phyloP scores from a whole-genome alignment of 2,888 invertebrate genomes.

The Dryococelus australis region DNA sequence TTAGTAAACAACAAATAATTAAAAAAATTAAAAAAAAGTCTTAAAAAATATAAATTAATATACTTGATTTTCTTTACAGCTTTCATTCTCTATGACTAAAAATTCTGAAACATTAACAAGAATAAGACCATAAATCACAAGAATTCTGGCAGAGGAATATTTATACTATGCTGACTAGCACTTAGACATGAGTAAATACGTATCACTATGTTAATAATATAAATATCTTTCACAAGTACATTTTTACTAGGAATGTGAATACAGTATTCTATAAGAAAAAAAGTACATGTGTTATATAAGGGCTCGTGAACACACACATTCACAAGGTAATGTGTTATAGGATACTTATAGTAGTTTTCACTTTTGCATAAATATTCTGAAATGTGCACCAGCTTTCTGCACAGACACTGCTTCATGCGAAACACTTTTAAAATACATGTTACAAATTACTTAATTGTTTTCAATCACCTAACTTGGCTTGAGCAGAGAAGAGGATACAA shows the following conservation, averaged over 20 bases:
- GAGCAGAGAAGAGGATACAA: too few relatives aligned
- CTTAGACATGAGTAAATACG: neutral
- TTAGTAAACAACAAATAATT: too few relatives aligned
- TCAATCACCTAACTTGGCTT: too few relatives aligned
- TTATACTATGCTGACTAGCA: neutral
- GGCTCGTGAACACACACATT: neutral
- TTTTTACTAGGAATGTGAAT: neutral
- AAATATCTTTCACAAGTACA: neutral
- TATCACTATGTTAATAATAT: neutral
- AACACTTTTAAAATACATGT: neutral
- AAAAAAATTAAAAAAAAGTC: neutral
- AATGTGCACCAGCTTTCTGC: constrained; percentile 30
- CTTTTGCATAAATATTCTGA: neutral
- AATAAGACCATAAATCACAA: neutral
- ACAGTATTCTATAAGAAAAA: neutral
- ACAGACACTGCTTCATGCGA: constrained; percentile 25
- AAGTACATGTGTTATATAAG: neutral
- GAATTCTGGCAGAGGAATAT: neutral
- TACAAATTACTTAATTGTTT: neutral
- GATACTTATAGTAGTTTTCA: neutral
- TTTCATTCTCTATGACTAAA: neutral
- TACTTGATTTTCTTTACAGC: neutral
- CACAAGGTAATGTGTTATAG: neutral
- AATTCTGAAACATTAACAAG: neutral
- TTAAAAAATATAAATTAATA: neutral